Conservation (phyloP, 2,888 invertebrate genomes). For the Drosophila kokeensis region DNA sequence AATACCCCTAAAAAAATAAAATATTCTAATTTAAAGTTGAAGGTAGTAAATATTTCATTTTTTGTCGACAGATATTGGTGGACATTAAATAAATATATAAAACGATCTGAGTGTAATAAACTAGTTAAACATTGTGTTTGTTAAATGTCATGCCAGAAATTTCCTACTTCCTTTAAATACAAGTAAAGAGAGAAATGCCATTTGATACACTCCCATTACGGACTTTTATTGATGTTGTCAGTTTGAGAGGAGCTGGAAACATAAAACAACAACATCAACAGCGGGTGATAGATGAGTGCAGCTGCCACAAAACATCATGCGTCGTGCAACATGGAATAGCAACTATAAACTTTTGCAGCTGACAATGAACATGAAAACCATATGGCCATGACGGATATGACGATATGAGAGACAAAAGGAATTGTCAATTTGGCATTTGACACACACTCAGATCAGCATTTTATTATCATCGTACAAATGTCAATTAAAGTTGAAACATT, state of each 20-base stretch:
- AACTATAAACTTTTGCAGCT: slow-evolving; percentile 46
- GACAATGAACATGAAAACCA: slow-evolving; percentile 67
- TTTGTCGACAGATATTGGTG: not conserved
- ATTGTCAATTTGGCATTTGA: slow-evolving; percentile 65
- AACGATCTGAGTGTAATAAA: not conserved
- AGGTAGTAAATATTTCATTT: not conserved
- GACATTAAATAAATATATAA: not conserved
- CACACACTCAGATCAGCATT: slow-evolving; percentile 62
- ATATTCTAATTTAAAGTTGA: not conserved
- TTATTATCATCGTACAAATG: slow-evolving; percentile 70
- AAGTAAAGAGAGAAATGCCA: slow-evolving; percentile 39
- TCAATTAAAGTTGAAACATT: slow-evolving; percentile 72
- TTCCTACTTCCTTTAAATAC: slow-evolving; percentile 17
- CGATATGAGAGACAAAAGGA: slow-evolving; percentile 22
- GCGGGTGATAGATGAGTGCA: slow-evolving; percentile 5
- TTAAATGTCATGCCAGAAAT: slow-evolving; percentile 26
- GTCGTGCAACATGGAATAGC: slow-evolving; percentile 37
- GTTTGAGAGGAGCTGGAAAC: slow-evolving; percentile 45
- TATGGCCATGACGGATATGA: slow-evolving; percentile 43
- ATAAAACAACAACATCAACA: slow-evolving; percentile 16
- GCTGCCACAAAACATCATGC: slow-evolving; percentile 27
- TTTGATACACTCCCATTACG: slow-evolving; percentile 48
- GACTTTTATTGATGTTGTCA: slow-evolving; percentile 60
- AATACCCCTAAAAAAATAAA: not conserved
- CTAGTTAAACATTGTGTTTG: slow-evolving; percentile 13